A percentile compares a stretch with the other conserved stretches of the same genome.
Evolutionary conservation across 2,888 invertebrate genomes (phyloP).

Genomic region (Papilio demoleus): DNA sequence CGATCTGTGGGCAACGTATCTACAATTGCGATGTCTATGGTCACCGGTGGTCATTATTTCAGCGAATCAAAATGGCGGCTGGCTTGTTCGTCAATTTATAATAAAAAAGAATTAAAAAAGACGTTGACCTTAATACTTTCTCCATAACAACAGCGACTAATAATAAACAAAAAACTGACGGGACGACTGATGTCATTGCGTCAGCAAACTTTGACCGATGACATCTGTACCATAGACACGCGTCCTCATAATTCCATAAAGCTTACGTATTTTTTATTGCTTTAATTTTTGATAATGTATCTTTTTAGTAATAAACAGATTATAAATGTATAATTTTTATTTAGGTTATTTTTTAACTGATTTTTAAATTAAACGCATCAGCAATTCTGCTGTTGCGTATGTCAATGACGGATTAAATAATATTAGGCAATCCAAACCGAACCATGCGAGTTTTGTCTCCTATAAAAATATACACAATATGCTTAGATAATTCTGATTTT

Average conservation of each 20-base stretch:
- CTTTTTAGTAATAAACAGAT: neutral
- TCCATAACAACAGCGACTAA: neutral
- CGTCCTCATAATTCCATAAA: conserved; percentile 1
- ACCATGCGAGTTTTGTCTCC: too few species aligned
- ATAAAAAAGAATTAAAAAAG: conserved; percentile 21
- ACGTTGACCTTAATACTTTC: conserved; percentile 26
- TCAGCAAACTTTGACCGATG: conserved; percentile 14
- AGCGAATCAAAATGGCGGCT: too few species aligned
- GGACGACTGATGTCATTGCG: conserved; percentile 3
- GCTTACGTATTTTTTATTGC: neutral
- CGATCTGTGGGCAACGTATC: too few species aligned
- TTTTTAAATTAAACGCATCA: too few species aligned
- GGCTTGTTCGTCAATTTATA: too few species aligned
- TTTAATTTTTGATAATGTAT: neutral
- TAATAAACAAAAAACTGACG: conserved; percentile 10
- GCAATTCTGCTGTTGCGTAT: too few species aligned
- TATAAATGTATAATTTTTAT: neutral
- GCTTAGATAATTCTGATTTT: too few species aligned
- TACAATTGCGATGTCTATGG: too few species aligned
- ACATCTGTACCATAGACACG: conserved; percentile 18
- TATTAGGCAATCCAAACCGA: too few species aligned
- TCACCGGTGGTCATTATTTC: too few species aligned
- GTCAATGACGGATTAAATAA: too few species aligned
- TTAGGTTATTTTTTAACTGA: too few species aligned
- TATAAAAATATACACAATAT: neutral